Base-by-base conservation (phyloP, 2,113 vertebrate genomes). In the Cinclus cinclus region DNA sequence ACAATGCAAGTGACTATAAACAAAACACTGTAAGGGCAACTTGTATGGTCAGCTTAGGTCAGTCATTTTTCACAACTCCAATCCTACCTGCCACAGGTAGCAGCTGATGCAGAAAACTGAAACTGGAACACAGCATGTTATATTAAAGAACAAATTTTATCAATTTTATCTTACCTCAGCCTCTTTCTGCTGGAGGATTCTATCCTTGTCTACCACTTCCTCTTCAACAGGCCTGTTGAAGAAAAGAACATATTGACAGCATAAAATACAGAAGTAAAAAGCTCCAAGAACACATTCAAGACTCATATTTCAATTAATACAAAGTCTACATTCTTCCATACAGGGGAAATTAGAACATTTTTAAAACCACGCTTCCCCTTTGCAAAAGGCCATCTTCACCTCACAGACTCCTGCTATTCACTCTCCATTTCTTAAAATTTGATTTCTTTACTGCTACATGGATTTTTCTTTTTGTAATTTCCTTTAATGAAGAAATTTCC, bases 111-210 rank as follows among this genome's bases (percentile, higher is more conserved):
- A 86, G 35, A 71, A 70, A 14, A 50, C 30, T 71, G 46, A 18
- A 81, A 74, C 0, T 47, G 62, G 52, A 88, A 77, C 20, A 30
- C 1, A 52, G n/a, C 12, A 30, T 4, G 2, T 25, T 37, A 28
- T 25, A 41, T 24, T 33, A 31, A 49, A 84, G 35, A 90, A 33
- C 15, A 82, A 33, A 14, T 33, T 92, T 71, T 13, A 69, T 37
- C 30, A 92, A 37, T 14, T 18, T 46, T 17, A 21, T 68, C 97
- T 97, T 94, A 99, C 99, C 98, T 99, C 99, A 22, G 98, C 98
- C 92, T 99, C 99, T 46, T 99, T 99, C 97, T 99, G 98, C 93
- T 99, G 96, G 69, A 99, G 98, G 92, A 99, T 99, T 98, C 98
- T 98, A 86, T 99, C 99, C 90, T 99, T 99, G 96, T 99, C 99